Conservation (phyloP, 1,140 invertebrate genomes). For the Pachyrhynchus sulphureomaculatus region DNA sequence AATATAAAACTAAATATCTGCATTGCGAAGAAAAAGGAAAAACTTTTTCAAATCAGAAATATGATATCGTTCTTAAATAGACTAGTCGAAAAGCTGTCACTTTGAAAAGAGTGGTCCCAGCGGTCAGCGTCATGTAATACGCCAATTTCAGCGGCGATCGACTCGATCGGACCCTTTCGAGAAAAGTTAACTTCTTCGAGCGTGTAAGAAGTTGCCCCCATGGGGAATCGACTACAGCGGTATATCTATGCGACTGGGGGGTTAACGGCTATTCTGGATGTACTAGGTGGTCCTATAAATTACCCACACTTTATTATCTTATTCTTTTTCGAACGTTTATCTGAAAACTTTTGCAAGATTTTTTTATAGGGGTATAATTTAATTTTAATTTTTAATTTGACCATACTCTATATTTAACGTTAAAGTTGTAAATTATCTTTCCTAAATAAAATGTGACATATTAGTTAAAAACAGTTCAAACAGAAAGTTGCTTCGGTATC, state of each 20-base stretch:
- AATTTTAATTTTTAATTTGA: not conserved
- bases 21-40: no score
- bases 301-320: slow-evolving; percentile 25
- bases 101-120: slow-evolving; percentile 34
- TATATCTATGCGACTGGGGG: slow-evolving; percentile 44
- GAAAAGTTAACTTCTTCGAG: slow-evolving; percentile 42
- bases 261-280: slow-evolving; percentile 45
- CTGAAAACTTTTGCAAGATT: slow-evolving; percentile 18
- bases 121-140: slow-evolving; percentile 43
- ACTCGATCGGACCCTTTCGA: slow-evolving; percentile 24
- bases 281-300: slow-evolving; percentile 30
- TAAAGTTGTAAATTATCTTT: no score
- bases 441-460: no score
- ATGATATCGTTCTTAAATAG: slow-evolving; percentile 1
- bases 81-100: not conserved
- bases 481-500: no score
- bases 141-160: slow-evolving; percentile 44
- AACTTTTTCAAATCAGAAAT: slow-evolving; percentile 1
- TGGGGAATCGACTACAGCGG: slow-evolving; percentile 43
- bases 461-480: no score
- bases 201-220: slow-evolving; percentile 45
- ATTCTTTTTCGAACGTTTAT: slow-evolving; percentile 15
- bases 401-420: no score
- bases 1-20: no score
- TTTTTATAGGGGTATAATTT: not conserved